phyloP scores from a whole-genome alignment of 2,113 vertebrate species.

The Cebidichthys violaceus region DNA sequence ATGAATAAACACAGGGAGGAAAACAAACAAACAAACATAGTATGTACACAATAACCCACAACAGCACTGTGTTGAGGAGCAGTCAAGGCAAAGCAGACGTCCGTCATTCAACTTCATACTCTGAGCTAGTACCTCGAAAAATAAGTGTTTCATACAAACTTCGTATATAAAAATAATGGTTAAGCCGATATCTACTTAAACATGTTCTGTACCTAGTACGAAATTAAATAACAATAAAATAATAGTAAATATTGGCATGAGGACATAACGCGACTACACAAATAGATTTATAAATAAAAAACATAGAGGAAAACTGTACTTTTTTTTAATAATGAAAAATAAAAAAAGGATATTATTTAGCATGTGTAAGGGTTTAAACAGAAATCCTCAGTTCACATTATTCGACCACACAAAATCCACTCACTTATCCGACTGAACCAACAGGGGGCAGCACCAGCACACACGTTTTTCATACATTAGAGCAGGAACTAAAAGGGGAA shows the following conservation, averaged over 20 bases:
- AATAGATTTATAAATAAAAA: constrained; percentile 67
- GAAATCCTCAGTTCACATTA: constrained; percentile 56
- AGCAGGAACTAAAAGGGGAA: constrained; percentile 2
- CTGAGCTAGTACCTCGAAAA: constrained; percentile 69
- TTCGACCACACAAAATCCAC: constrained; percentile 25
- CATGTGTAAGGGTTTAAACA: background rate
- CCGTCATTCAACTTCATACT: constrained; percentile 71
- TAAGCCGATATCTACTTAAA: constrained; percentile 63
- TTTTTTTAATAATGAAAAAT: constrained; percentile 50
- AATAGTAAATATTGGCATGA: constrained; percentile 53
- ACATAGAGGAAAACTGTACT: constrained; percentile 27
- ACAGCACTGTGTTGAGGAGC: constrained; percentile 36
- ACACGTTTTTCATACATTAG: background rate
- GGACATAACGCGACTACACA: constrained; percentile 46
- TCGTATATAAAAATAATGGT: constrained; percentile 64
- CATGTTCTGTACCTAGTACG: constrained; percentile 75
- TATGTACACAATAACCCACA: constrained; percentile 50
- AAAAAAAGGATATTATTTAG: constrained; percentile 8
- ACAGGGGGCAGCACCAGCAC: constrained; percentile 62
- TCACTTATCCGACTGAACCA: constrained; percentile 46
- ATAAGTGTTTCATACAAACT: constrained; percentile 65
- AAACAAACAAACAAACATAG: constrained; percentile 33
- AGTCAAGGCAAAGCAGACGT: constrained; percentile 59
- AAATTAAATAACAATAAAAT: constrained; percentile 78
- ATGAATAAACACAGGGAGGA: constrained; percentile 50